Conservation (phyloP, 2,797 vertebrate species). For the Coendou prehensilis region DNA sequence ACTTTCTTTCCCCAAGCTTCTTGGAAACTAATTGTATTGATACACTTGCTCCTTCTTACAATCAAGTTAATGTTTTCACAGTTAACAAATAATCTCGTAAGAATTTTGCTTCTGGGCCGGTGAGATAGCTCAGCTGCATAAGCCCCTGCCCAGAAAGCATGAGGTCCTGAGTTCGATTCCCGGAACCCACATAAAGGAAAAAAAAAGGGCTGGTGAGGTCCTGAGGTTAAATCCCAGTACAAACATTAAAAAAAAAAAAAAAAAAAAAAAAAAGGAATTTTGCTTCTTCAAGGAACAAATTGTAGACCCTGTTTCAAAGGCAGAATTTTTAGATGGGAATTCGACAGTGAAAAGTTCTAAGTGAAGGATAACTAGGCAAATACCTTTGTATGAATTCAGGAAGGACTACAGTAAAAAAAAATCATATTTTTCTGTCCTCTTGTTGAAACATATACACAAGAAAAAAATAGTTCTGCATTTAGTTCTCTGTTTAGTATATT, state of each 20-base stretch:
- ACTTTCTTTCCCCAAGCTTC: neutral
- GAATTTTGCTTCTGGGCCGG: neutral
- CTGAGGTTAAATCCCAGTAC: no score
- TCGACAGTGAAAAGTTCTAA: neutral
- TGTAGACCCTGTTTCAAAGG: neutral
- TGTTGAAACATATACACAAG: neutral
- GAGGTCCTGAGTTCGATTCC: no score
- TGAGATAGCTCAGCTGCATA: no score
- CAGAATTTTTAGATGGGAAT: neutral
- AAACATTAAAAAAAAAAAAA: no score
- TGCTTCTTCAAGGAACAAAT: neutral
- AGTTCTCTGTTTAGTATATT: neutral
- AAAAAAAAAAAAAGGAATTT: neutral
- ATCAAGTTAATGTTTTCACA: neutral
- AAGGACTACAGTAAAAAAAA: neutral
- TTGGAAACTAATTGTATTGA: neutral
- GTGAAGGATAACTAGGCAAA: neutral
- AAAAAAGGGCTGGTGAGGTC: no score
- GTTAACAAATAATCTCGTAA: slow-evolving; percentile 34
- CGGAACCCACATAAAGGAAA: no score
- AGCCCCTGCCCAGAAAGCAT: no score
- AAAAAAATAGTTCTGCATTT: neutral
- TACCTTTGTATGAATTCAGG: neutral
- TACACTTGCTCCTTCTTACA: neutral
- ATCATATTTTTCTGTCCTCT: neutral